Evolutionary conservation across 2,113 vertebrate genomes (phyloP), one percentile per base, ranked within the genome.

Genomic region (Macroglossus sobrinus): DNA sequence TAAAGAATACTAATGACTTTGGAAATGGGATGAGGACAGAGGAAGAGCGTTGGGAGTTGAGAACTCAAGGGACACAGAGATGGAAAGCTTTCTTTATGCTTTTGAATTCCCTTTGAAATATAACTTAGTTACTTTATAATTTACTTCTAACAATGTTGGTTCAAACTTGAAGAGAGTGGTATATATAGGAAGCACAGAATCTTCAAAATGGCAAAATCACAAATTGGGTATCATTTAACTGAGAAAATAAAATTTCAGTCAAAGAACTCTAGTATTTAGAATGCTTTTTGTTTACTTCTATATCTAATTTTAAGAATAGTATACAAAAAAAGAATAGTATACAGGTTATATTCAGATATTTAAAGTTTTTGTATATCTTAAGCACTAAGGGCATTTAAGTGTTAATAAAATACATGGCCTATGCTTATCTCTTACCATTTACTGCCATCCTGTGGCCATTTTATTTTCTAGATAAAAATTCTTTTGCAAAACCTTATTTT

Each of bases 361-460:
- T 5, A 3, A 91, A 71, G 14, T 55, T 81, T 82, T 35, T 50
- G 2, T 64, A 3, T 50, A 28, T 24, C 47, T 95, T 84, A 22
- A 79, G 79, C 5, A 35, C 76, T 84, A 89, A 92, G 22, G 40
- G 33, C 43, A 24, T 33, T 22, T 61, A 89, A 64, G 78, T 30
- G 38, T 89, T 64, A 74, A 74, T 43, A 57, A 84, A 78, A 45
- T 11, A 18, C 35, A 22, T 0, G 21, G 59, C 21, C 26, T 59
- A 35, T 38, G 30, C 81, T 94, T 89, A 94, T 97, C 78, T 72
- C 91, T 97, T 97, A 95, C 64, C 84, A 76, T 94, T 93, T 95
- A 93, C 97, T 96, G 97, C 97, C 97, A 97, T 97, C 97, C 71
- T 95, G 97, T 98, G 97, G 97, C 64, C 84, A 78, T 86, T 97